These are phyloP conservation scores for Chrysomallon squamiferum DNA, from an alignment of 1,140 invertebrate species.

Conservation along the genomic window DNA sequence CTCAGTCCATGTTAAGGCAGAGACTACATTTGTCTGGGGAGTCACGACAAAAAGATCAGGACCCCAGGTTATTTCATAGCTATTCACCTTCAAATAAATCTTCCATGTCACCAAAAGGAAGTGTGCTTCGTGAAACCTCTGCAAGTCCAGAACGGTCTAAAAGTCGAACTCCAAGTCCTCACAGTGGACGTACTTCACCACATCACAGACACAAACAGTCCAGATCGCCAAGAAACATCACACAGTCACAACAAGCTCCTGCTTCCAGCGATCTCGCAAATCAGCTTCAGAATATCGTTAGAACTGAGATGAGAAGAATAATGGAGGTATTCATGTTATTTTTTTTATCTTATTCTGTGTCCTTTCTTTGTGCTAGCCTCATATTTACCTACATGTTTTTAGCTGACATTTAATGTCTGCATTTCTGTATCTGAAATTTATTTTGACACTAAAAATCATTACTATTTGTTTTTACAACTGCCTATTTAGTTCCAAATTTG, in stretches of 20 bases:
- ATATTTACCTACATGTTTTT: too few species aligned
- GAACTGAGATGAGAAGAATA: constrained; percentile 53
- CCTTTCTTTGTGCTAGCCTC: too few species aligned
- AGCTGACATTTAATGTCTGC: too few species aligned
- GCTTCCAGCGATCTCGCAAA: constrained; percentile 36
- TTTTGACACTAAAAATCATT: too few species aligned
- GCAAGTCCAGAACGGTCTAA: background rate
- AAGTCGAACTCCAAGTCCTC: background rate
- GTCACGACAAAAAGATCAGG: background rate
- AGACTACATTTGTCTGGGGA: background rate
- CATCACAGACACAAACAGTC: background rate
- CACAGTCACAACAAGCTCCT: background rate
- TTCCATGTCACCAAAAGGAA: background rate
- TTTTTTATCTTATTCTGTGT: too few species aligned
- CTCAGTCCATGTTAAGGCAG: background rate
- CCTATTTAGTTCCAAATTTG: too few species aligned
- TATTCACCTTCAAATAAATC: too few species aligned
- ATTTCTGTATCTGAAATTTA: too few species aligned
- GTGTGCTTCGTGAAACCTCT: too few species aligned
- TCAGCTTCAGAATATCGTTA: constrained; percentile 48
- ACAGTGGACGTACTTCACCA: background rate
- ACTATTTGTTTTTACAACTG: too few species aligned
- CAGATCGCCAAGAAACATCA: background rate
- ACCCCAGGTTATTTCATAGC: background rate
- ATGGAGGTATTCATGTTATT: constrained; percentile 51